These are phyloP conservation scores for Bungarus multicinctus DNA, from an alignment of 2,113 vertebrate genomes.

Conservation along the genomic window DNA sequence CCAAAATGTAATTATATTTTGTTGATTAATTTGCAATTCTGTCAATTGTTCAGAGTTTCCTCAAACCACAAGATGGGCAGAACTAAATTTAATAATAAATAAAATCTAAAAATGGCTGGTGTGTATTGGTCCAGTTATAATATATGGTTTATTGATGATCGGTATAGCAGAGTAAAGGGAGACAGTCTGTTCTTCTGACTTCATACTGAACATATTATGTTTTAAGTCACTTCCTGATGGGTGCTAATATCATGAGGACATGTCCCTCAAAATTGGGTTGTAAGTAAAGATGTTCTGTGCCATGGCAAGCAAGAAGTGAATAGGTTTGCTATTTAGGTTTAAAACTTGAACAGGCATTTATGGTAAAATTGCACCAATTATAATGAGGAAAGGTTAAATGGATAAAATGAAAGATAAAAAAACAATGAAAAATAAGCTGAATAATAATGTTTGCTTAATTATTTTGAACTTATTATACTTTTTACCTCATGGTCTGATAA, in stretches of 20 bases:
- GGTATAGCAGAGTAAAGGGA: background rate
- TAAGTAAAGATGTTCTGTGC: background rate
- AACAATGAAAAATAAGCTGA: background rate
- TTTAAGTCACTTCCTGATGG: background rate
- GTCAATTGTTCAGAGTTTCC: background rate
- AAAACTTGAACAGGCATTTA: background rate
- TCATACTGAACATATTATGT: background rate
- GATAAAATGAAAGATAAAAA: background rate
- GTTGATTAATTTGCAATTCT: background rate
- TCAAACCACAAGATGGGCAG: background rate
- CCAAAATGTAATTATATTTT: background rate
- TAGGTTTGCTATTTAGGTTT: background rate
- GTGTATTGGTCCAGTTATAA: background rate
- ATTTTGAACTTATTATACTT: background rate
- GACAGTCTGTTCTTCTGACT: background rate
- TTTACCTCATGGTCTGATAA: background rate
- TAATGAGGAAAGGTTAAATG: too few species aligned
- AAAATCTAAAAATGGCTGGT: background rate
- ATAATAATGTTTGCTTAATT: background rate
- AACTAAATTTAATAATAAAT: background rate
- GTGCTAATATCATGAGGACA: background rate
- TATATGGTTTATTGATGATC: background rate
- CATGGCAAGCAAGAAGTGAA: background rate
- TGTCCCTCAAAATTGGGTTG: background rate
- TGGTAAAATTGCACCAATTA: background rate